phyloP scores from a whole-genome alignment of 2,797 vertebrate species.

The Erpetoichthys calabaricus region DNA sequence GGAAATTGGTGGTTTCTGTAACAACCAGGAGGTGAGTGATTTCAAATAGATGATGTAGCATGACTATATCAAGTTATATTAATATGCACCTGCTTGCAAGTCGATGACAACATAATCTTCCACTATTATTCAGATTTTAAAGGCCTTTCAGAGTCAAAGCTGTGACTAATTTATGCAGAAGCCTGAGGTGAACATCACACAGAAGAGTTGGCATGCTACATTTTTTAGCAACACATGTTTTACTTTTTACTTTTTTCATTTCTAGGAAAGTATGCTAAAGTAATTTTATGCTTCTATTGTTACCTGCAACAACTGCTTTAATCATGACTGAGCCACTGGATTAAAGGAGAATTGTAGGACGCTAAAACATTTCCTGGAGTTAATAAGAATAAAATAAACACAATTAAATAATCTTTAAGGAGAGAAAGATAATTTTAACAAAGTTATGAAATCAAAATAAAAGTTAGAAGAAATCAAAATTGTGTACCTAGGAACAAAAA shows the following conservation, averaged over 20 bases:
- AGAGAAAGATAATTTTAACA: too few relatives aligned
- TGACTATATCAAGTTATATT: slow-evolving; percentile 40
- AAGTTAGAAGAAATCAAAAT: too few relatives aligned
- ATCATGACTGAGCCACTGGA: too few relatives aligned
- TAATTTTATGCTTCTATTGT: slow-evolving; percentile 20
- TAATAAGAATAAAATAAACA: too few relatives aligned
- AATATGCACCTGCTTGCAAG: slow-evolving; percentile 46
- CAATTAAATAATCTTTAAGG: too few relatives aligned
- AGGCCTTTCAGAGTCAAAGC: slow-evolving; percentile 37
- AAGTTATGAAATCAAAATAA: too few relatives aligned
- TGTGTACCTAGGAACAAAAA: too few relatives aligned
- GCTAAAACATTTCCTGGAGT: too few relatives aligned
- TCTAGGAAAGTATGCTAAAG: slow-evolving; percentile 4
- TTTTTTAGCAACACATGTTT: slow-evolving; percentile 27
- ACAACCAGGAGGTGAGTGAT: slow-evolving; percentile 31
- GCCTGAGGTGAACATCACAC: slow-evolving; percentile 47
- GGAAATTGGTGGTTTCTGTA: slow-evolving; percentile 26
- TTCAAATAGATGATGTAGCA: slow-evolving; percentile 44
- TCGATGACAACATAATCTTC: slow-evolving; percentile 58
- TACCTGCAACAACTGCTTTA: slow-evolving; percentile 19
- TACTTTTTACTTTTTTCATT: not conserved
- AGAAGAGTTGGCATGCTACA: slow-evolving; percentile 28
- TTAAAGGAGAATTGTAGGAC: too few relatives aligned
- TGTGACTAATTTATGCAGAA: slow-evolving; percentile 65
- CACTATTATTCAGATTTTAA: slow-evolving; percentile 34